Evolutionary conservation across 2,797 vertebrate genomes (phyloP).

Genomic region (Galagoides demidoff): DNA sequence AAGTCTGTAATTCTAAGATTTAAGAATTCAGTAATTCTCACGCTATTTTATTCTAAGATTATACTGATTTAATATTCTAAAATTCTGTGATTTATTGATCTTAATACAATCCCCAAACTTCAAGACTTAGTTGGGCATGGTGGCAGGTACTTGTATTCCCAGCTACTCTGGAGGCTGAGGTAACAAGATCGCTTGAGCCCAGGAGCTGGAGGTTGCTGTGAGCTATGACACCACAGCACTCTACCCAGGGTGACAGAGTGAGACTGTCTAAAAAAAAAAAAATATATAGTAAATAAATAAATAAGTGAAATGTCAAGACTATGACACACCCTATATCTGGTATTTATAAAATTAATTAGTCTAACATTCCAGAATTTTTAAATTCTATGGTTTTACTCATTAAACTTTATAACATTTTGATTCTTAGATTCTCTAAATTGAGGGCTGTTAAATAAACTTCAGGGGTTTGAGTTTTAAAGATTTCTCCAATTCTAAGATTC

Average conservation of each 20-base stretch:
- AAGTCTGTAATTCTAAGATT: not conserved
- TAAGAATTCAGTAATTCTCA: constrained; percentile 10
- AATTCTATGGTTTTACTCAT: not conserved
- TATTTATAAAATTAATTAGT: not conserved
- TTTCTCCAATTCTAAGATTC: not conserved
- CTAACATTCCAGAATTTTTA: not conserved
- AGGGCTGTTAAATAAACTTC: not conserved
- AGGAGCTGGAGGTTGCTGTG: no score
- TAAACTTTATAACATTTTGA: not conserved
- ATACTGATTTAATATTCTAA: not conserved
- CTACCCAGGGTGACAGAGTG: no score
- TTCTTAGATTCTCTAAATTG: not conserved
- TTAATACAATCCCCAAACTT: not conserved
- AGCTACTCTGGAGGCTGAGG: no score
- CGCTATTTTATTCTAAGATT: not conserved
- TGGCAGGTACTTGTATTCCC: no score
- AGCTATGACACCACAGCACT: no score
- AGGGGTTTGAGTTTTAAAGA: not conserved
- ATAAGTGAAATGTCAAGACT: not conserved
- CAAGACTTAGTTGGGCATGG: not conserved
- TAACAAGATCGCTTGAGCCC: no score
- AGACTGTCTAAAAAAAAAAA: no score
- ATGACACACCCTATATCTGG: not conserved
- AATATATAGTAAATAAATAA: no score
- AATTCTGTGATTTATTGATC: not conserved